Percentiles rank a stretch among this genome's conserved stretches.
phyloP scores from a whole-genome alignment of 2,113 vertebrate genomes.

The Suncus etruscus region DNA sequence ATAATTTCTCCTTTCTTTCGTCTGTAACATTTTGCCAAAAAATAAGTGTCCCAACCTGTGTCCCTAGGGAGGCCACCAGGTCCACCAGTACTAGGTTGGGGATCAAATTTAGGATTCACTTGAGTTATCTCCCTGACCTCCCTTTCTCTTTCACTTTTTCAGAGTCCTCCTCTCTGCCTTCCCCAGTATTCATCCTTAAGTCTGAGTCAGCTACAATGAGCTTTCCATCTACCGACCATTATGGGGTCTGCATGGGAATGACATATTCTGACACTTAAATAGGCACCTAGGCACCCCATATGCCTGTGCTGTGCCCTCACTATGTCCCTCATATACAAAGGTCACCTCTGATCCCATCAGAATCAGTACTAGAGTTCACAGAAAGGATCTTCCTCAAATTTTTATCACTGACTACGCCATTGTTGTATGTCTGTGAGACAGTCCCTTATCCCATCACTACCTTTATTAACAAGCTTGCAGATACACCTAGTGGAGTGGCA shows the following conservation, averaged over 20 bases:
- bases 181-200: background rate
- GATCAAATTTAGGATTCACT: no score
- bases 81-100: no score
- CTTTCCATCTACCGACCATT: background rate
- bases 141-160: background rate
- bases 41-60: no score
- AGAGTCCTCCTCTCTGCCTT: background rate
- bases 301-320: no score
- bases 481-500: background rate
- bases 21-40: background rate
- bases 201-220: background rate
- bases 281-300: no score
- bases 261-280: background rate
- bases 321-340: background rate
- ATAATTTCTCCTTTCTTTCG: background rate
- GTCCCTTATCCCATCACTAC: constrained; percentile 7
- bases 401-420: background rate
- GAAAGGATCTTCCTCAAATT: background rate
- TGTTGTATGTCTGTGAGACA: background rate
- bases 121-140: background rate
- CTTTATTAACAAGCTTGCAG: constrained; percentile 30
- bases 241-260: background rate
- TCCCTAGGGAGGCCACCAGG: no score
- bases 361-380: background rate
- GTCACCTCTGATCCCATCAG: background rate